These are phyloP conservation scores for Embidobia sp. DNA, from an alignment of 2,888 invertebrate species.

Conservation along the genomic window DNA sequence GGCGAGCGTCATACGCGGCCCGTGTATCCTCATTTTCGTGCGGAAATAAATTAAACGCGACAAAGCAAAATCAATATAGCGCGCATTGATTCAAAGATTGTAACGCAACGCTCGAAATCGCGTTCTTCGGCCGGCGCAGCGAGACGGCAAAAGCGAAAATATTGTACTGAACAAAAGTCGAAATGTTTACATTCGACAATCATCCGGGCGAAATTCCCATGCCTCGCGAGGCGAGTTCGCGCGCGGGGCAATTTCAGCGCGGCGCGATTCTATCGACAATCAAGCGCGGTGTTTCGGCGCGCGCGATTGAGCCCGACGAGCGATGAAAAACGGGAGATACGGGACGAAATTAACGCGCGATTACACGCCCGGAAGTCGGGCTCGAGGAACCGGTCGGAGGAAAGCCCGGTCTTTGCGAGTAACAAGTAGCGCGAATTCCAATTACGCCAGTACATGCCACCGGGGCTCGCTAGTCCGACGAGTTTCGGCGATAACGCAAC, in stretches of 20 bases:
- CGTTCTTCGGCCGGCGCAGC: too few relatives aligned
- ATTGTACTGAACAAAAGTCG: conserved; percentile 8
- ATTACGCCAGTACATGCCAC: conserved; percentile 57
- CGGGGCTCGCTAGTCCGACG: conserved; percentile 26
- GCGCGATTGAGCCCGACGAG: conserved; percentile 21
- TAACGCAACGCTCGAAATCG: too few relatives aligned
- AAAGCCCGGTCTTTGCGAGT: conserved; percentile 9
- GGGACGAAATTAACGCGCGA: too few relatives aligned
- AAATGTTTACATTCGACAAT: conserved; percentile 44
- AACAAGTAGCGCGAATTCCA: conserved; percentile 57
- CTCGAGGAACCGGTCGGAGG: too few relatives aligned
- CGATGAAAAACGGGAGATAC: too few relatives aligned
- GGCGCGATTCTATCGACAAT: conserved; percentile 42
- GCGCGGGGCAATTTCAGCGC: conserved; percentile 27
- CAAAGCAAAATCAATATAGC: too few relatives aligned
- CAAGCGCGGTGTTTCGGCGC: conserved; percentile 30
- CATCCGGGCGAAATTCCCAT: conserved; percentile 44
- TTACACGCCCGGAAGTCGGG: too few relatives aligned
- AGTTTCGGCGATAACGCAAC: conserved; percentile 66
- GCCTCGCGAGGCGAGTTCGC: conserved; percentile 51
- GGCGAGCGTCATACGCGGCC: too few relatives aligned
- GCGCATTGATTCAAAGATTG: too few relatives aligned
- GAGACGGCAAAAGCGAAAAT: too few relatives aligned
- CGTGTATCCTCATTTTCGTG: too few relatives aligned
- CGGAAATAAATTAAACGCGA: too few relatives aligned